Evolutionary conservation across 2,797 vertebrate genomes (phyloP).

Genomic region (Margarornis squamiger): DNA sequence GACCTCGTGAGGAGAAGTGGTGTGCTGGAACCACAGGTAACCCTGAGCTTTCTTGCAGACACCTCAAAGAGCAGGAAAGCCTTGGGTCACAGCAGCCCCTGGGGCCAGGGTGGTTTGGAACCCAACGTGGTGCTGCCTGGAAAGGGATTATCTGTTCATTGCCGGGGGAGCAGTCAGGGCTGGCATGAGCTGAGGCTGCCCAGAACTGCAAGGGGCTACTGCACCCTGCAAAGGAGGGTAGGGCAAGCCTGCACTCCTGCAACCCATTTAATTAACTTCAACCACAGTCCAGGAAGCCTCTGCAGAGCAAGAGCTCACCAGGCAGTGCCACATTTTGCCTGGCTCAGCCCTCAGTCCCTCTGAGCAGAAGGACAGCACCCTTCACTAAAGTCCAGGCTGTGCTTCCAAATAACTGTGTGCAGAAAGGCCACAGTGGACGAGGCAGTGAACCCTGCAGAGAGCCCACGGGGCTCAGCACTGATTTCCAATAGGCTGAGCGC

Average conservation of each 20-base stretch:
- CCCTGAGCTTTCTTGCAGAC: not conserved
- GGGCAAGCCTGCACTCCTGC: not conserved
- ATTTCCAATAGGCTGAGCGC: not conserved
- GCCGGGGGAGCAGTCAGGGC: not conserved
- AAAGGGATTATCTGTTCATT: not conserved
- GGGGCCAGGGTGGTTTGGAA: not conserved
- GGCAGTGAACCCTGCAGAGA: not conserved
- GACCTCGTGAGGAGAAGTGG: constrained; percentile 57
- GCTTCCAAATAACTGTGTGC: not conserved
- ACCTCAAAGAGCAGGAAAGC: fast-evolving
- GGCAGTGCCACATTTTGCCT: not conserved
- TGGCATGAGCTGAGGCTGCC: not conserved
- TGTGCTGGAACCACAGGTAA: constrained; percentile 69
- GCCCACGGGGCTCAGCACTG: not conserved
- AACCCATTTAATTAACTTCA: not conserved
- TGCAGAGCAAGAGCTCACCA: not conserved
- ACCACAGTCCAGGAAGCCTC: not conserved
- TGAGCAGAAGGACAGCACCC: not conserved
- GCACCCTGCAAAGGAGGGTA: not conserved
- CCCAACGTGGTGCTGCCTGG: not conserved
- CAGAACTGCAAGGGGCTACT: not conserved
- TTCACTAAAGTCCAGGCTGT: not conserved
- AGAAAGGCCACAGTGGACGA: not conserved
- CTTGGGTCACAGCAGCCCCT: not conserved
- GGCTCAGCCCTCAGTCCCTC: fast-evolving